These are phyloP conservation scores for Chaetops frenatus DNA, from an alignment of 2,113 vertebrate genomes.

Conservation along the genomic window DNA sequence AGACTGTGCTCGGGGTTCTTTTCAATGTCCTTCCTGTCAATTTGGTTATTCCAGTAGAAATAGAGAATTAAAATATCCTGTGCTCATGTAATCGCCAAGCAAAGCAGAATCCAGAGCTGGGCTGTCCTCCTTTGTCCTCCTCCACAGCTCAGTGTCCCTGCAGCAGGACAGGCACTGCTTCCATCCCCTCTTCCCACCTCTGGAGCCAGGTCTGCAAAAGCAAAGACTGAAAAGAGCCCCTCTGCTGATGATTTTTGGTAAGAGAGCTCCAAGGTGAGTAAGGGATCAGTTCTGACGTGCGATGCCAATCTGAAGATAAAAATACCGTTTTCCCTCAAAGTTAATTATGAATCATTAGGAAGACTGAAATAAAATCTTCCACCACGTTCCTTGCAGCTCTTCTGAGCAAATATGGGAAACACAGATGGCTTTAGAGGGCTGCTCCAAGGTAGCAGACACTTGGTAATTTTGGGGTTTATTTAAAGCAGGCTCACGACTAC, in stretches of 20 bases:
- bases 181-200: neutral
- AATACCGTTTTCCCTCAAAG: neutral
- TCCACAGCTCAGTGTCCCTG: accelerated
- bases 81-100: accelerated
- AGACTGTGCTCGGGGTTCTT: accelerated
- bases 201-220: accelerated
- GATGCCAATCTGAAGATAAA: neutral
- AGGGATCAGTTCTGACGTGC: neutral
- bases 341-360: slow-evolving; percentile 45
- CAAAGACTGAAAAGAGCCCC: neutral
- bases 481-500: neutral
- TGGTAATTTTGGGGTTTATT: neutral
- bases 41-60: neutral
- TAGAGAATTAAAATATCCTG: accelerated
- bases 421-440: neutral
- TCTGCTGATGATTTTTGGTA: no score
- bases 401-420: neutral
- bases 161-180: neutral
- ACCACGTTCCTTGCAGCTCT: neutral
- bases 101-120: neutral
- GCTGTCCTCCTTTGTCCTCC: neutral
- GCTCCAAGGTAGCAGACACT: neutral
- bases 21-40: neutral
- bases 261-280: neutral
- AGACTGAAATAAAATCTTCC: slow-evolving; percentile 11